Evolutionary conservation across 1,140 invertebrate species (phyloP).

Genomic region (Thaumetopoea pityocampa): DNA sequence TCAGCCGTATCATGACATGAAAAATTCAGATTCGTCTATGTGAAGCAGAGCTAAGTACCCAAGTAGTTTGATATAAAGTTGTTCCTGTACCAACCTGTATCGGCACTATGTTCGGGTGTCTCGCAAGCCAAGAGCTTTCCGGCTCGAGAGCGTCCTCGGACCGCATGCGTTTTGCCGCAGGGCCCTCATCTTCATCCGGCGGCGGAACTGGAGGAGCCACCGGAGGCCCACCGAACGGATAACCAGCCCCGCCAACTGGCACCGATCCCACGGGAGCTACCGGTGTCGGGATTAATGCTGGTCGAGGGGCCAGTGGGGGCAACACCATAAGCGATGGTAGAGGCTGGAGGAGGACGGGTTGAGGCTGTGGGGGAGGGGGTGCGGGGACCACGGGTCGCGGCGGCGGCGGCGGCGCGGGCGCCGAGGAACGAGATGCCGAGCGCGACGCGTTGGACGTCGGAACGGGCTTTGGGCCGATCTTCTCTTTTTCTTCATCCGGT

Average conservation of each 20-base stretch:
- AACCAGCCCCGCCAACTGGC: conserved; percentile 37
- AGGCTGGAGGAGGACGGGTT: conserved; percentile 38
- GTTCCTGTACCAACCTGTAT: conserved; percentile 37
- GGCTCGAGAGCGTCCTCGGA: conserved; percentile 95
- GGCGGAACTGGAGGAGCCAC: conserved; percentile 89
- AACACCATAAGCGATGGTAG: conserved; percentile 50
- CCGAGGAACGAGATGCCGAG: conserved; percentile 70
- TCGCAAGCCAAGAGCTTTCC: conserved; percentile 88
- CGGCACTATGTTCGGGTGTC: conserved; percentile 47
- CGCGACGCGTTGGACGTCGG: conserved; percentile 16
- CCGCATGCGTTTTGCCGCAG: conserved; percentile 90
- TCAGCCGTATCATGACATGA: background rate
- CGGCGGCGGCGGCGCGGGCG: conserved; percentile 46
- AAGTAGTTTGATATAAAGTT: background rate
- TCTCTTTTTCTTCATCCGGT: conserved; percentile 96
- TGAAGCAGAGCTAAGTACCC: background rate
- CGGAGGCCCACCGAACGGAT: conserved; percentile 77
- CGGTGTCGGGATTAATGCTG: conserved; percentile 67
- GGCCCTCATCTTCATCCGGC: conserved; percentile 86
- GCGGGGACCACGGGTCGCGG: conserved; percentile 15
- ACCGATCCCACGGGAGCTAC: conserved; percentile 31
- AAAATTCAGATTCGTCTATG: background rate
- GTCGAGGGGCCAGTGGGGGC: conserved; percentile 62
- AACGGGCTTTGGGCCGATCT: conserved; percentile 89
- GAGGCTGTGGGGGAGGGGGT: conserved; percentile 15